phyloP scores from a whole-genome alignment of 2,888 invertebrate genomes.

The Drosophila birchii region DNA sequence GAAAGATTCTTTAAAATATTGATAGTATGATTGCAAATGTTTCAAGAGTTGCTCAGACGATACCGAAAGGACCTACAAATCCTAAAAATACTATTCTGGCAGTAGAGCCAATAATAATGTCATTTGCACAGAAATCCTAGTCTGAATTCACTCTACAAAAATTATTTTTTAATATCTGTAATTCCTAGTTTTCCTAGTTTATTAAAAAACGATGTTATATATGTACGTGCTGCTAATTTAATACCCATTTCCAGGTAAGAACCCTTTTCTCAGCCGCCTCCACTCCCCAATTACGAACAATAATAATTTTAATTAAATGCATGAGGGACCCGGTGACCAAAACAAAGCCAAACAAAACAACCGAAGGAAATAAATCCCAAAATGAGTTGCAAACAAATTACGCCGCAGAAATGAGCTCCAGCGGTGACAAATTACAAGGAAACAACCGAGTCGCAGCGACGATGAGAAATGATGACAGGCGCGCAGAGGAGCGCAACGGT shows the following conservation, averaged over 20 bases:
- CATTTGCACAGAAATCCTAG: not conserved
- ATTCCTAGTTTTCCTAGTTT: not conserved
- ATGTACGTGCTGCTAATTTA: not conserved
- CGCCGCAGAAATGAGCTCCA: conserved; percentile 78
- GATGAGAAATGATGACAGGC: conserved; percentile 79
- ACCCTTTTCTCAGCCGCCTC: conserved; percentile 14
- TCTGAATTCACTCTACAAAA: not conserved
- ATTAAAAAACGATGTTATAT: not conserved
- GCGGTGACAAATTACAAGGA: conserved; percentile 81
- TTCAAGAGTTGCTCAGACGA: not conserved
- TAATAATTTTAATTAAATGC: conserved; percentile 72
- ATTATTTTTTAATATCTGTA: not conserved
- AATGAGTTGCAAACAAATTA: conserved; percentile 79
- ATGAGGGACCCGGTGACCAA: conserved; percentile 50
- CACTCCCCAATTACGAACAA: conserved; percentile 44
- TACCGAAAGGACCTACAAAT: too few relatives aligned
- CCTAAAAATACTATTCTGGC: too few relatives aligned
- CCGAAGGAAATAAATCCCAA: conserved; percentile 53
- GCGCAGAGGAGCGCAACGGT: conserved; percentile 53
- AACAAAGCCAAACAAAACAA: conserved; percentile 47
- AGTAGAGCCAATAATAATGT: not conserved
- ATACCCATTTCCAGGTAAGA: not conserved
- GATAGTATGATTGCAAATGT: not conserved
- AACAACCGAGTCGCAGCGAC: conserved; percentile 57
- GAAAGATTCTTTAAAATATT: not conserved